Conservation (phyloP, 2,888 invertebrate genomes). For the Hipparchia sbordonii region DNA sequence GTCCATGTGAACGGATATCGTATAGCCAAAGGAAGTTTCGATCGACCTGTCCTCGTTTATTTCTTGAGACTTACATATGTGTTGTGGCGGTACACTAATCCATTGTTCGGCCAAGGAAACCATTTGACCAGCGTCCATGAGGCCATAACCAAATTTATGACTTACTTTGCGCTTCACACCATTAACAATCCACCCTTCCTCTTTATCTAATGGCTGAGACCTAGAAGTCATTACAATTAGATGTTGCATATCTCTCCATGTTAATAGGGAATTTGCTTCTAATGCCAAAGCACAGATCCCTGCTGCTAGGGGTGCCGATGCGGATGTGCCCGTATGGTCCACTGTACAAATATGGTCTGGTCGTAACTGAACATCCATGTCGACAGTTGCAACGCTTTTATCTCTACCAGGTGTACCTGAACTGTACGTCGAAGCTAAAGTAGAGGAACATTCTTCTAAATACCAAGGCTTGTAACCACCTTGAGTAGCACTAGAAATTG, state of each 20-base stretch:
- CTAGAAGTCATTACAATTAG: constrained; percentile 95
- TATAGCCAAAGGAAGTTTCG: constrained; percentile 89
- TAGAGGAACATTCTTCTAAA: constrained; percentile 99
- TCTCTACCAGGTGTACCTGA: constrained; percentile 96
- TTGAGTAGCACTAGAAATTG: constrained; percentile 98
- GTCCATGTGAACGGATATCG: constrained; percentile 92
- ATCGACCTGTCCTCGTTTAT: constrained; percentile 92
- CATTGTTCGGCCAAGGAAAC: constrained; percentile 96
- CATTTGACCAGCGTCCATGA: constrained; percentile 98
- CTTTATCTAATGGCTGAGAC: constrained; percentile 93
- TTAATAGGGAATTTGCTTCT: constrained; percentile 95
- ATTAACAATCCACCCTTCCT: constrained; percentile 96
- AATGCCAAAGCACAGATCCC: constrained; percentile 96
- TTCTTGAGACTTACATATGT: constrained; percentile 96
- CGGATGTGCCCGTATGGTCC: constrained; percentile 96
- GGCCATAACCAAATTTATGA: constrained; percentile 99
- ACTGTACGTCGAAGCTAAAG: constrained; percentile 98
- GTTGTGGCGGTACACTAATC: constrained; percentile 96
- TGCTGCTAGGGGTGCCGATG: constrained; percentile 96
- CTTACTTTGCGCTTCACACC: constrained; percentile 97
- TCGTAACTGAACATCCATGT: constrained; percentile 93
- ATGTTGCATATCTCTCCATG: constrained; percentile 99
- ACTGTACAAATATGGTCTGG: constrained; percentile 95
- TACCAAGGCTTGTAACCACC: constrained; percentile 99
- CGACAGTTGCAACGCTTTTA: constrained; percentile 94